phyloP scores from a whole-genome alignment of 2,888 invertebrate species.

The Julus scanicus region DNA sequence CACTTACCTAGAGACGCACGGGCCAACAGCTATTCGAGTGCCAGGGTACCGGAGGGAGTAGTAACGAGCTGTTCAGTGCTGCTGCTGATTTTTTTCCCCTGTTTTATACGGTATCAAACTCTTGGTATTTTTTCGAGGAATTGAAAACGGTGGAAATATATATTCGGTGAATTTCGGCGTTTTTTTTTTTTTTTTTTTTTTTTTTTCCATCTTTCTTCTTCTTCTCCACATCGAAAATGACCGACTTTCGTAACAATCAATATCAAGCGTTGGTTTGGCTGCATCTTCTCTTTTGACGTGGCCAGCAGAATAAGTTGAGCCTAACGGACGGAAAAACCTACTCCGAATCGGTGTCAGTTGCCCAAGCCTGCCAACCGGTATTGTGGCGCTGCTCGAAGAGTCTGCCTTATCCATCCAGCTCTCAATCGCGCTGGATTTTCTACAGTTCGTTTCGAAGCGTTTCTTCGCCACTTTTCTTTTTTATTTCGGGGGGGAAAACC shows the following conservation, averaged over 20 bases:
- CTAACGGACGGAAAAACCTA: conserved; percentile 17
- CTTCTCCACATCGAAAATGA: neutral
- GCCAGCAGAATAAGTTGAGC: neutral
- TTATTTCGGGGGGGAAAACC: neutral
- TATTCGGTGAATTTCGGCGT: neutral
- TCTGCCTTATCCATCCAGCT: neutral
- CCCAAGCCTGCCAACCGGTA: conserved; percentile 40
- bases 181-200: neutral
- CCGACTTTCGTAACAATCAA: neutral
- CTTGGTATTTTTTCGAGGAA: neutral
- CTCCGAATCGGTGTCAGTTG: conserved; percentile 34
- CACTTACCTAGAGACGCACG: neutral
- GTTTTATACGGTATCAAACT: neutral
- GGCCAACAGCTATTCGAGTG: neutral
- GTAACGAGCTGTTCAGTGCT: neutral
- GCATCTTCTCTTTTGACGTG: neutral
- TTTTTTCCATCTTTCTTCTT: neutral
- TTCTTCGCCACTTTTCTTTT: neutral
- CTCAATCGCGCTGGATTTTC: neutral
- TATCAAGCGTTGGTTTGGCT: neutral
- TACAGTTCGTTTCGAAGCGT: neutral
- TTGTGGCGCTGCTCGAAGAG: neutral
- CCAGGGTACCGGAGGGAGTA: conserved; percentile 7
- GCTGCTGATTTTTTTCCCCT: neutral
- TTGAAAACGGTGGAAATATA: too few relatives aligned